Conservation (phyloP, 2,113 vertebrate genomes). For the Cephalopholis sonnerati region DNA sequence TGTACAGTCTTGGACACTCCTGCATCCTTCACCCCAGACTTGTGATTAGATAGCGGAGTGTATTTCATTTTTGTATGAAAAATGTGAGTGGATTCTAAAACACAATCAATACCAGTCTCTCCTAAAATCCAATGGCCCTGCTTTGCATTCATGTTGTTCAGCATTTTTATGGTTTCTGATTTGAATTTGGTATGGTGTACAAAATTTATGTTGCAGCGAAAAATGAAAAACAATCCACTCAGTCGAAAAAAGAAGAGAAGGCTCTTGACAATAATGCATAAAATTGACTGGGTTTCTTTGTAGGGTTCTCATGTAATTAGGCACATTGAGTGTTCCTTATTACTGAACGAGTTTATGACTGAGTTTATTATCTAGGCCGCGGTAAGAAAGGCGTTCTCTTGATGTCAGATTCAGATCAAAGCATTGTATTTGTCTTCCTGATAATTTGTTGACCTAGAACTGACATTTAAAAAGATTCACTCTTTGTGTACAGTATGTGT, state of each 20-base stretch:
- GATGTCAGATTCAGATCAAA: conserved; percentile 46
- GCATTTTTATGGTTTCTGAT: background rate
- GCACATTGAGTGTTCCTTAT: background rate
- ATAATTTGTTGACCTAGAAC: conserved; percentile 22
- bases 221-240: background rate
- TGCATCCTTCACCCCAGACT: background rate
- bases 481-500: background rate
- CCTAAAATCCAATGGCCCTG: background rate
- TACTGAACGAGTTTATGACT: conserved; percentile 15
- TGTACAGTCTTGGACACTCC: background rate
- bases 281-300: background rate
- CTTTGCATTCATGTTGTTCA: background rate
- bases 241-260: background rate
- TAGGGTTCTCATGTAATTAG: conserved; percentile 4
- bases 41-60: background rate
- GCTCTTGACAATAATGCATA: background rate
- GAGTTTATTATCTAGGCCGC: background rate
- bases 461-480: conserved; percentile 15
- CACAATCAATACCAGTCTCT: background rate
- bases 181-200: background rate
- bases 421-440: conserved; percentile 15
- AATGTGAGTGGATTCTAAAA: conserved; percentile 1
- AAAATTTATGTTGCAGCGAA: background rate
- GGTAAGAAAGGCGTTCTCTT: conserved; percentile 27
- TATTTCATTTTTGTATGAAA: background rate